Evolutionary conservation across 2,888 invertebrate genomes (phyloP).

Genomic region (Dugesia japonica): DNA sequence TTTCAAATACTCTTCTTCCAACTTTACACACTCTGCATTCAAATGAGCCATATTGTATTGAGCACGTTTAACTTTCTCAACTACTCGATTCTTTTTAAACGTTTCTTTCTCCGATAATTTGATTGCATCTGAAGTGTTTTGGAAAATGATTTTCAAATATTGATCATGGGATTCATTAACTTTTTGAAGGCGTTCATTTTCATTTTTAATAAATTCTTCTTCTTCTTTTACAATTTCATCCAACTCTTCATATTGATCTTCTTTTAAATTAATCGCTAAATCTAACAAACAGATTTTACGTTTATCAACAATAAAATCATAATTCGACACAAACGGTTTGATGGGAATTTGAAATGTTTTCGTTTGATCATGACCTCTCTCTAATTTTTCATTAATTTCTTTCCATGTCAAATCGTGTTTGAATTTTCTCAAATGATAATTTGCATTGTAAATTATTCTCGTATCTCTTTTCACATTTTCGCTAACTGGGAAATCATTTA

Average conservation of each 20-base stretch:
- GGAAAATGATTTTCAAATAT: background rate
- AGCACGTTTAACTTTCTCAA: background rate
- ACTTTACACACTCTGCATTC: background rate
- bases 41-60: constrained; percentile 16
- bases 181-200: background rate
- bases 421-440: background rate
- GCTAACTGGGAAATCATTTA: background rate
- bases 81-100: background rate
- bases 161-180: background rate
- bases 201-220: background rate
- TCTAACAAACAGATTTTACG: background rate
- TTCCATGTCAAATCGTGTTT: background rate
- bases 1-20: constrained; percentile 9
- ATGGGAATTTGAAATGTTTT: background rate
- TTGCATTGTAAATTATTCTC: background rate
- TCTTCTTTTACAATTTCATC: background rate
- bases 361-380: background rate
- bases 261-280: background rate
- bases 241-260: background rate
- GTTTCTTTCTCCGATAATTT: background rate
- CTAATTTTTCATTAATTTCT: background rate
- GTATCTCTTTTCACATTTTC: background rate
- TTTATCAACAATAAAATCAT: background rate
- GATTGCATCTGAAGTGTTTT: background rate
- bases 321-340: background rate